Conservation (phyloP, 2,113 vertebrate species). For the Steatornis caripensis region DNA sequence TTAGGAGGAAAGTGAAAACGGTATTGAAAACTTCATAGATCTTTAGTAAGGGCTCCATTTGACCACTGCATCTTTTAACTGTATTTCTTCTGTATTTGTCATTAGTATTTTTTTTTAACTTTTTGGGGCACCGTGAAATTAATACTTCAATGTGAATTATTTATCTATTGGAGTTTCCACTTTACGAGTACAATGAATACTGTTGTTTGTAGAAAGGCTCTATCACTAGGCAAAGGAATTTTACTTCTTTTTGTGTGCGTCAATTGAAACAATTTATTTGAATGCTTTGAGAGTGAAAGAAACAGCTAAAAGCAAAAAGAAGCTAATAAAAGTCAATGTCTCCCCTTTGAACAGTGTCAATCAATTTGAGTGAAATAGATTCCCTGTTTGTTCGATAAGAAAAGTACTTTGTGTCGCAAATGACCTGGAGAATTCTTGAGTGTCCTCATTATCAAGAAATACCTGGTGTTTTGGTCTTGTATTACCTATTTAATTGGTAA, state of each 20-base stretch:
- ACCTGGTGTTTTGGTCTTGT: neutral
- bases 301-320: constrained; percentile 6
- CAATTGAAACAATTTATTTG: constrained; percentile 18
- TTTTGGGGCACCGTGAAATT: neutral
- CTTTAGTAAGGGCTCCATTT: neutral
- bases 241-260: neutral
- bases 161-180: neutral
- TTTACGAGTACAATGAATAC: neutral
- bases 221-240: neutral
- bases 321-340: constrained; percentile 42
- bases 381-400: neutral
- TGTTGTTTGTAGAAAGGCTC: neutral
- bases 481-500: neutral
- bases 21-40: neutral
- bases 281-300: neutral
- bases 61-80: neutral
- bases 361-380: constrained; percentile 28
- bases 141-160: neutral
- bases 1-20: neutral
- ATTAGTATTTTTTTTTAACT: neutral
- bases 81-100: neutral
- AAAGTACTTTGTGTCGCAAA: constrained; percentile 6
- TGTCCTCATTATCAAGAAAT: constrained; percentile 20
- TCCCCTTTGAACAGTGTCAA: neutral
- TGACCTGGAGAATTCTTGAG: neutral